Evolutionary conservation across 2,113 vertebrate genomes (phyloP).

Genomic region (Siphamia tubifer): DNA sequence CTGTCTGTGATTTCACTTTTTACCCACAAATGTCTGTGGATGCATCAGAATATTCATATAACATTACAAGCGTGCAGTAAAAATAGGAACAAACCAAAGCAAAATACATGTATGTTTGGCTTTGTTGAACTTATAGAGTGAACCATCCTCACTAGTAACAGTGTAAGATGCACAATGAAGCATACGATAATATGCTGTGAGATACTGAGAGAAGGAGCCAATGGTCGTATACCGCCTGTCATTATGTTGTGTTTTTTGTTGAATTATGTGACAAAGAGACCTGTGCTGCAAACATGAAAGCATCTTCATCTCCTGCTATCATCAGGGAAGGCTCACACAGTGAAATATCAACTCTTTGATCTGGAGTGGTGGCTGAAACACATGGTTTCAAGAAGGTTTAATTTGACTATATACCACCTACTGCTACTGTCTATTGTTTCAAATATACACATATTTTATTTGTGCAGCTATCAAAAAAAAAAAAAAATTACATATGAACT

Average conservation of each 20-base stretch:
- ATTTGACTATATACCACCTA: slow-evolving; percentile 5
- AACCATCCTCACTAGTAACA: too few relatives aligned
- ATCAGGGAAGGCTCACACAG: slow-evolving; percentile 41
- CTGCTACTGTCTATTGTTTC: slow-evolving; percentile 19
- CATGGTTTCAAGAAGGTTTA: slow-evolving; percentile 11
- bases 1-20: too few relatives aligned
- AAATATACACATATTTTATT: neutral
- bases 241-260: slow-evolving; percentile 58
- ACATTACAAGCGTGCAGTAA: too few relatives aligned
- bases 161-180: too few relatives aligned
- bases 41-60: too few relatives aligned
- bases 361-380: slow-evolving; percentile 41
- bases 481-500: slow-evolving; percentile 37
- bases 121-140: too few relatives aligned
- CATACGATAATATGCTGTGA: slow-evolving; percentile 1
- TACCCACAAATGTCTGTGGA: too few relatives aligned
- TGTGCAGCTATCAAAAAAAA: slow-evolving; percentile 16
- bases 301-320: slow-evolving; percentile 56
- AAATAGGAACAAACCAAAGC: too few relatives aligned
- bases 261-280: slow-evolving; percentile 62
- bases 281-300: slow-evolving; percentile 68
- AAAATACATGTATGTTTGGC: too few relatives aligned
- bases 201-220: slow-evolving; percentile 4
- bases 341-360: slow-evolving; percentile 63
- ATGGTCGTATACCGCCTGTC: slow-evolving; percentile 27